Percentiles rank a stretch among this genome's conserved stretches.
These are phyloP conservation scores for Cranoglanis bouderius DNA, from an alignment of 2,113 vertebrate genomes.

Conservation along the genomic window DNA sequence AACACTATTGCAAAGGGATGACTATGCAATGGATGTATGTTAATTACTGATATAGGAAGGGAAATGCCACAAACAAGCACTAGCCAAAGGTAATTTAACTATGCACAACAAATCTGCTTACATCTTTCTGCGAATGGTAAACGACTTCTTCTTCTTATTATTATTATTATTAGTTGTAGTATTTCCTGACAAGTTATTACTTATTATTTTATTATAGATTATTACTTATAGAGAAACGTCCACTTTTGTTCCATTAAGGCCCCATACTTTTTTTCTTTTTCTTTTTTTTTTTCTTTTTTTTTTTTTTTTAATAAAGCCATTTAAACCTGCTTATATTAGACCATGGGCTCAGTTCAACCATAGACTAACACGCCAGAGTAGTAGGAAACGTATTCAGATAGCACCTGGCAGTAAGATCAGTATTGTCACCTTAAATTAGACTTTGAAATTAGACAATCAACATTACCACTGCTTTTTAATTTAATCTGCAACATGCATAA, in stretches of 20 bases:
- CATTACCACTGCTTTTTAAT: neutral
- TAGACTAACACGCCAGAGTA: neutral
- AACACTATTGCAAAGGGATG: neutral
- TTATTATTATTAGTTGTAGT: neutral
- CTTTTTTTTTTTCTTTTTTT: too few relatives aligned
- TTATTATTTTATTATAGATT: too few relatives aligned
- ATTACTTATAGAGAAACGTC: neutral
- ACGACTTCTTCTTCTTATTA: too few relatives aligned
- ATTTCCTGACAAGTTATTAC: too few relatives aligned
- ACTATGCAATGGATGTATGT: neutral
- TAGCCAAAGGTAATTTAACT: neutral
- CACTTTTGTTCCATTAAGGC: neutral
- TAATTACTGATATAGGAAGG: neutral
- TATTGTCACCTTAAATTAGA: neutral
- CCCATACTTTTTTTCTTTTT: neutral
- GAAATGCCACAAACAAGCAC: neutral
- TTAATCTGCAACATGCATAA: neutral
- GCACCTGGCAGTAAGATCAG: neutral
- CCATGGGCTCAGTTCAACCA: neutral
- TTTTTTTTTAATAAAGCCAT: too few relatives aligned
- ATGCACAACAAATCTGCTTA: neutral
- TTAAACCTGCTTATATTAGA: neutral
- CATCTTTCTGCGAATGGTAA: neutral
- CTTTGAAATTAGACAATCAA: neutral
- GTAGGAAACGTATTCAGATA: neutral